Base-by-base conservation (phyloP, 2,113 vertebrate species). In the Rhombomys opimus region DNA sequence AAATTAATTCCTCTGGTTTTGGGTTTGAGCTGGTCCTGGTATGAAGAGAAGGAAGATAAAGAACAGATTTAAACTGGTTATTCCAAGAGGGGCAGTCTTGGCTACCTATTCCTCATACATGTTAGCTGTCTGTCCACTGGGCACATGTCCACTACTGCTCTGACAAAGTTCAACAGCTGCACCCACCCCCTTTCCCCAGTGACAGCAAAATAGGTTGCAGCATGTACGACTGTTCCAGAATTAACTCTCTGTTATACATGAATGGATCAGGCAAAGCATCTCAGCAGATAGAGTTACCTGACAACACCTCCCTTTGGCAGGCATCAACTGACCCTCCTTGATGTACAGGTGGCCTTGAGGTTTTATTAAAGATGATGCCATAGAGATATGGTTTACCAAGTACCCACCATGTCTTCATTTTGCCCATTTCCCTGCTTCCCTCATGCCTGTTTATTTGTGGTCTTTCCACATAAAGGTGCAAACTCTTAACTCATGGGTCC, bases 1-100 rank as follows among this genome's bases (percentile, higher is more conserved):
- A 98, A 98, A 97, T 98, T 98, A 98, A 98, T 98, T 57, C 98
- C 97, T 96, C 87, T 90, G 87, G 95, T 97, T 98, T 98, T 98
- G 94, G 72, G 94, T 97, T 3, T 96, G 97, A 97, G 95, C 97
- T 98, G 90, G 98, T 97, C 72, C 92, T 97, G 94, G 96, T 97
- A 97, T 97, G 97, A 97, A 97, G 95, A 92, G 96, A 98, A 98
- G 78, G 92, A 46, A 97, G 97, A 97, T 97, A 97, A 98, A 97
- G 97, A 97, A 81, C 81, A 97, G 97, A 98, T 97, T 93, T 92
- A 93, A 98, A 98, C 87, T 97, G 98, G 95, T 85, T 97, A 95
- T 97, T 95, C 97, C 91, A 91, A 84, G 95, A 90, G 72, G 76
- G 54, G 38, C 10, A 32, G 70, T 92, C 97, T 97, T 85, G 78